These are phyloP conservation scores for Lonchura striata DNA, from an alignment of 2,113 vertebrate genomes.

Conservation along the genomic window DNA sequence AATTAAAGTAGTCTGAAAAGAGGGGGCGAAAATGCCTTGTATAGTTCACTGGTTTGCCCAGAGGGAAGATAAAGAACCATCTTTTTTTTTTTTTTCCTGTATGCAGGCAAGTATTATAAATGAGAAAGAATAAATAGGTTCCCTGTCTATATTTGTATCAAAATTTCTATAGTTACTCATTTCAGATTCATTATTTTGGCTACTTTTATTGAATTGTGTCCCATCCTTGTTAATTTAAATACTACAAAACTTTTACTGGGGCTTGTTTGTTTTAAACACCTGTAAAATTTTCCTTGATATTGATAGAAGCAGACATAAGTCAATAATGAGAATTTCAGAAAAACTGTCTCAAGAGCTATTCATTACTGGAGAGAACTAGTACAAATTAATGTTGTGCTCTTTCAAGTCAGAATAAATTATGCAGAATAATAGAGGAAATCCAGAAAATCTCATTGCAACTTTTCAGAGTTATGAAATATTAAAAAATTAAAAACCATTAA, in stretches of 20 bases:
- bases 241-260: background rate
- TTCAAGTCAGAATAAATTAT: background rate
- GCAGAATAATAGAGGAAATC: background rate
- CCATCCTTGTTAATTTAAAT: background rate
- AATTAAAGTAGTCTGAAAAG: background rate
- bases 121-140: background rate
- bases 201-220: background rate
- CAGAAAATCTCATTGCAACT: background rate
- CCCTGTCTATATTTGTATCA: background rate
- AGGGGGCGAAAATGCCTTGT: background rate
- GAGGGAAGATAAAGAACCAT: background rate
- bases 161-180: background rate
- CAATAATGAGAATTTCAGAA: background rate
- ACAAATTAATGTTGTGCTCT: background rate
- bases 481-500: background rate
- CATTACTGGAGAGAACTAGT: background rate
- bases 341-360: background rate
- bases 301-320: background rate
- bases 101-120: background rate
- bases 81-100: background rate
- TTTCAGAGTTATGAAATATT: background rate
- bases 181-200: background rate
- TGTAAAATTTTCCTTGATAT: background rate
- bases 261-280: background rate
- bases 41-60: background rate